Conservation (phyloP, 2,888 invertebrate species). For the Andrena hattorfiana region DNA sequence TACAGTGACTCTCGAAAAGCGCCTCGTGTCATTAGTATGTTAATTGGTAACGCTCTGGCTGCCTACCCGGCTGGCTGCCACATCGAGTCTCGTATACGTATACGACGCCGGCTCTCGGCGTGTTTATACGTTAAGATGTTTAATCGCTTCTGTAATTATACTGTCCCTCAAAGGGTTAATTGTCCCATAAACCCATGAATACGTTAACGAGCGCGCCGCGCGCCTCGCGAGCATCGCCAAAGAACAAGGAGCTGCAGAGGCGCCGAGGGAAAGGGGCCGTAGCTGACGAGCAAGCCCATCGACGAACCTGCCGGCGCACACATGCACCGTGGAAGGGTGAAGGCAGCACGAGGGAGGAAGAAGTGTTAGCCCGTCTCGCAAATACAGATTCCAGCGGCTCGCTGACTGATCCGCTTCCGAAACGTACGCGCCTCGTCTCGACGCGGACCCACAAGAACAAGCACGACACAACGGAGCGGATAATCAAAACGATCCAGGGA, state of each 20-base stretch:
- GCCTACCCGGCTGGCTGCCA: conserved; percentile 75
- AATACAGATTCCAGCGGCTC: conserved; percentile 38
- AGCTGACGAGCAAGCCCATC: conserved; percentile 41
- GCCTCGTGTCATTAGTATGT: conserved; percentile 83
- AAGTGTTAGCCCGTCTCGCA: conserved; percentile 21
- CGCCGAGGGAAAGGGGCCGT: conserved; percentile 15
- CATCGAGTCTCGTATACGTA: conserved; percentile 76
- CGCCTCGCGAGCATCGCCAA: conserved; percentile 68
- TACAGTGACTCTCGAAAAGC: conserved; percentile 76
- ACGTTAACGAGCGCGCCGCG: conserved; percentile 82
- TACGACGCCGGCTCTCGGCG: conserved; percentile 65
- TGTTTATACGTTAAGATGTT: conserved; percentile 85
- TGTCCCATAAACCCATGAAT: conserved; percentile 85
- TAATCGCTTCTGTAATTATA: conserved; percentile 85
- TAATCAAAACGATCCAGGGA: not conserved
- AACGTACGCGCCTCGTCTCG: not conserved
- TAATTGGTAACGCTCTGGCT: conserved; percentile 80
- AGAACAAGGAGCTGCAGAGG: conserved; percentile 63
- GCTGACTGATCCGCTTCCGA: not conserved
- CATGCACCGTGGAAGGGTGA: conserved; percentile 11
- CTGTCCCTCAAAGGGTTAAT: conserved; percentile 85
- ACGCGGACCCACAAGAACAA: too few relatives aligned
- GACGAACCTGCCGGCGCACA: conserved; percentile 28
- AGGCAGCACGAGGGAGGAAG: not conserved
- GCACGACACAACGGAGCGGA: not conserved